These are phyloP conservation scores for Philonicus albiceps DNA, from an alignment of 2,888 invertebrate genomes.

Conservation along the genomic window DNA sequence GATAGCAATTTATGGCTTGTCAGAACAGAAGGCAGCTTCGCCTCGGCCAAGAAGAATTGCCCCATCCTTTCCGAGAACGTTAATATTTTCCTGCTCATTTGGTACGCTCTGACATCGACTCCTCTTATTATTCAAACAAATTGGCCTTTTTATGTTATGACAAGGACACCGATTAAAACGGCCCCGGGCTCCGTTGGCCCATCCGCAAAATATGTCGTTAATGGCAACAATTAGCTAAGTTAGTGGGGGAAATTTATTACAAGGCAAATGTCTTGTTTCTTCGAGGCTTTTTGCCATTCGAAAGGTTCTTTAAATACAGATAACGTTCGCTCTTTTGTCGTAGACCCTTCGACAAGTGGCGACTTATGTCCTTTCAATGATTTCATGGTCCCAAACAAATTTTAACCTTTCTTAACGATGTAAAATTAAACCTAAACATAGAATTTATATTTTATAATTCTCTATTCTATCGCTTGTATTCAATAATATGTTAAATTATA, in stretches of 20 bases:
- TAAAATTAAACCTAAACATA: too few relatives aligned
- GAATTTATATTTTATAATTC: too few relatives aligned
- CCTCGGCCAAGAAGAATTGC: not conserved
- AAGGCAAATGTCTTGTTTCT: not conserved
- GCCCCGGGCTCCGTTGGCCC: not conserved
- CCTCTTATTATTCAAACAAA: not conserved
- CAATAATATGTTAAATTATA: too few relatives aligned
- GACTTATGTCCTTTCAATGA: not conserved
- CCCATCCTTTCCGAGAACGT: not conserved
- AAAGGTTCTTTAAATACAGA: not conserved
- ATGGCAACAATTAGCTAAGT: not conserved
- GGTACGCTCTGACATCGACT: not conserved
- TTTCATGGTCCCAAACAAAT: not conserved
- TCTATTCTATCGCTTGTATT: too few relatives aligned
- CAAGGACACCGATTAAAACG: not conserved
- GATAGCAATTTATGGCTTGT: constrained; percentile 12
- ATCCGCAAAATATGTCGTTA: not conserved
- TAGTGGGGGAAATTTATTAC: not conserved
- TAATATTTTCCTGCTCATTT: not conserved
- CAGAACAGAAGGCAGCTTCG: not conserved
- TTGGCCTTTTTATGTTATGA: not conserved
- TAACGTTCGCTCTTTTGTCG: not conserved
- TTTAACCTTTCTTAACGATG: not conserved
- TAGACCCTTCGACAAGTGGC: not conserved
- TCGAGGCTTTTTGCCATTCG: not conserved